Conservation (phyloP, 1,140 invertebrate species). For the Heterodera schachtii region DNA sequence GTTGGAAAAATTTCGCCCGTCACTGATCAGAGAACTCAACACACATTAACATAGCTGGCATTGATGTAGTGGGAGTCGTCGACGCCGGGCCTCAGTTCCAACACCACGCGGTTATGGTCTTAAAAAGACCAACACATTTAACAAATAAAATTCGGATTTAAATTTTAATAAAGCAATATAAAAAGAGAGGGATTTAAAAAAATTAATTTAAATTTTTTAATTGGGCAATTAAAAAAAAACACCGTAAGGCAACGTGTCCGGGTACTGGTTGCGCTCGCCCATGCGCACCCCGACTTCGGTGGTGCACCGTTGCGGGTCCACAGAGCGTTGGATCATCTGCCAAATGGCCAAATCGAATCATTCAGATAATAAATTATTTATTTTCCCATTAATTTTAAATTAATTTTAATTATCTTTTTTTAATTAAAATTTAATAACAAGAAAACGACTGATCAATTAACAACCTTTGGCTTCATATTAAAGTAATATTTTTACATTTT, state of each 20-base stretch:
- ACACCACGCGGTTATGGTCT: constrained; percentile 29
- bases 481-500: no score
- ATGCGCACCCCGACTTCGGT: constrained; percentile 60
- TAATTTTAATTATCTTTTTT: no score
- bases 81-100: constrained; percentile 22
- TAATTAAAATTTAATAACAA: no score
- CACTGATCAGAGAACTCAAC: background rate
- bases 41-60: constrained; percentile 57
- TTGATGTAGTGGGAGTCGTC: constrained; percentile 61
- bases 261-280: constrained; percentile 61
- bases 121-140: background rate
- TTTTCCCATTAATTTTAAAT: no score
- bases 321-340: constrained; percentile 61
- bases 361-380: no score
- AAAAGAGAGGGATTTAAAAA: no score
- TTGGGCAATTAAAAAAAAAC: background rate
- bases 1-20: no score
- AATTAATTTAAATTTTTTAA: no score
- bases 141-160: no score
- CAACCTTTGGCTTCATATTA: no score
- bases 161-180: no score
- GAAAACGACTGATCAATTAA: no score
- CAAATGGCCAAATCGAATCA: background rate
- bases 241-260: constrained; percentile 62
- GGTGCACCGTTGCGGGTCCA: constrained; percentile 57